Evolutionary conservation across 2,113 vertebrate genomes (phyloP), one percentile per base, ranked within the genome.

Genomic region (Acrocephalus arundinaceus): DNA sequence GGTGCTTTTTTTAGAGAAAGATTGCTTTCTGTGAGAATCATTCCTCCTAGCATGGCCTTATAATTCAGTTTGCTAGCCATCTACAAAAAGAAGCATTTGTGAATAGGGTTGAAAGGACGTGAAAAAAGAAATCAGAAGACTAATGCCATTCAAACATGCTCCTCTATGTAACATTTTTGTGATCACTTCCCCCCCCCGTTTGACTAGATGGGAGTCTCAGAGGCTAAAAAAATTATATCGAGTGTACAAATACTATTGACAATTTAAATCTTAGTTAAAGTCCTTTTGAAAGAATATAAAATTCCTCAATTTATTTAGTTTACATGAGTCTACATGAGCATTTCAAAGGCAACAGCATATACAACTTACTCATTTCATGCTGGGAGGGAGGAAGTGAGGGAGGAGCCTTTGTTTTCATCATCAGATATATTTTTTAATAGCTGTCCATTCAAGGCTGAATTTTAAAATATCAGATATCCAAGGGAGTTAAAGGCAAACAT

Each of bases 341-440:
- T 80, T 80, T 96, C 58, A 96, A 97, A 96, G 39, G 31, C 30
- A 88, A 30, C 62, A 93, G 90, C 41, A 76, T 45, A 54, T 39
- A 43, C 19, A 90, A 49, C 43, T 84, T 61, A 84, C 20, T 90
- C 67, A 90, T 89, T 95, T 96, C 76, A 35, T 76, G 54, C n/a
- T 57, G 33, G 31, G 46, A 82, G 28, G 55, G 49, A 83, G 63
- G 14, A 19, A 48, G 39, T 43, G 46, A 86, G 51, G 41, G 13
- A 54, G 31, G 43, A 68, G 74, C n/a, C 43, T 83, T 89, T 66
- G 33, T 80, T 77, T 86, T 81, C 65, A 70, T 80, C 63, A 90
- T 48, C 33, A 90, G 79, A 92, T 78, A 59, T 85, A 75, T 65
- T 96, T 96, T 77, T 73, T 89, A 90, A 92, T 30, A 84, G 54